phyloP scores from a whole-genome alignment of 2,888 invertebrate genomes.

The Itoplectis maculator region DNA sequence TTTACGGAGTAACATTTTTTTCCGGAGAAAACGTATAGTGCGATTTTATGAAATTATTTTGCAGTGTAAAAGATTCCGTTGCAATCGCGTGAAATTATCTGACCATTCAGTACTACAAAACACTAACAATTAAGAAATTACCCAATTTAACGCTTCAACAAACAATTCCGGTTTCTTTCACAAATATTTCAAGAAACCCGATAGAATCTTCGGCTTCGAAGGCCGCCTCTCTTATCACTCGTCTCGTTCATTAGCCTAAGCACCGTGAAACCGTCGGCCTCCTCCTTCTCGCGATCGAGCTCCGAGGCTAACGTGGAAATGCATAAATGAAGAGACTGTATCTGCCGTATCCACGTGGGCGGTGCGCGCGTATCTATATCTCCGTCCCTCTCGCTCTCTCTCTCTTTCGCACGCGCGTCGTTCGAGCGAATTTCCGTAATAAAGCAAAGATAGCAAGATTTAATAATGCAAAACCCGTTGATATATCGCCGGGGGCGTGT shows the following conservation, averaged over 20 bases:
- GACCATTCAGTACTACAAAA: no score
- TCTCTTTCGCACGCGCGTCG: constrained; percentile 1
- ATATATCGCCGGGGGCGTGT: constrained; percentile 67
- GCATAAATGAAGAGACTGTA: constrained; percentile 10
- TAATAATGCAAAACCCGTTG: constrained; percentile 70
- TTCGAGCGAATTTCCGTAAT: constrained; percentile 61
- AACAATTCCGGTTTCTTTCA: no score
- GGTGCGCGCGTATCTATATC: not conserved
- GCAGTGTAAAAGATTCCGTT: no score
- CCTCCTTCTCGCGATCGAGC: constrained; percentile 8
- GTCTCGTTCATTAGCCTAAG: constrained; percentile 6
- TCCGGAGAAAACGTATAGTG: not conserved
- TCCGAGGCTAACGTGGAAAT: constrained; percentile 3
- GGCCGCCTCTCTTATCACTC: not conserved
- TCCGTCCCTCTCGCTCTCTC: not conserved
- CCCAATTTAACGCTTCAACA: not conserved
- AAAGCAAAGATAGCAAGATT: constrained; percentile 70
- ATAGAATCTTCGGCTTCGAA: constrained; percentile 2
- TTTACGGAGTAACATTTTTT: no score
- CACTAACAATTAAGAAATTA: not conserved
- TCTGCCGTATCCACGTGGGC: constrained; percentile 20
- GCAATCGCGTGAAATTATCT: no score
- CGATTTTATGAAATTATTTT: no score
- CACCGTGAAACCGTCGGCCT: not conserved
- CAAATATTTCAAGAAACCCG: not conserved